These are phyloP conservation scores for Nasonia giraulti DNA, from an alignment of 1,140 invertebrate species.

Conservation along the genomic window DNA sequence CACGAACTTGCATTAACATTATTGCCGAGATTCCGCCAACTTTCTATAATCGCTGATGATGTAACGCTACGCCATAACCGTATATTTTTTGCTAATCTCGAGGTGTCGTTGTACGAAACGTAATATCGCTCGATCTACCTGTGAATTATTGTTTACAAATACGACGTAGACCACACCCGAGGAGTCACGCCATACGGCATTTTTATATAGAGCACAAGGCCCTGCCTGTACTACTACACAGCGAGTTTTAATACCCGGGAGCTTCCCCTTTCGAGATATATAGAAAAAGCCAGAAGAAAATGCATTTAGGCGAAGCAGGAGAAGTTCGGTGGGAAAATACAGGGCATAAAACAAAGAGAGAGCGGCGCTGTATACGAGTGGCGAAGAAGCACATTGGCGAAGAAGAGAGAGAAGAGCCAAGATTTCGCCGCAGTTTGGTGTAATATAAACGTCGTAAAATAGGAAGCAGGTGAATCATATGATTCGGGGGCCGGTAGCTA, in stretches of 20 bases:
- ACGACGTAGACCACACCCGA: background rate
- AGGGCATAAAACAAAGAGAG: slow-evolving; percentile 31
- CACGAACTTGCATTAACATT: slow-evolving; percentile 20
- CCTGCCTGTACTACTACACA: background rate
- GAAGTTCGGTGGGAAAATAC: slow-evolving; percentile 45
- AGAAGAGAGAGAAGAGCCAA: slow-evolving; percentile 59
- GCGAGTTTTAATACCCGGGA: background rate
- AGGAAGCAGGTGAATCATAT: slow-evolving; percentile 75
- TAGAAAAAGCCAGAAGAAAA: slow-evolving; percentile 47
- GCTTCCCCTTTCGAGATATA: background rate
- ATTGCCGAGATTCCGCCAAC: slow-evolving; percentile 20
- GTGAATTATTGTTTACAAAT: slow-evolving; percentile 11
- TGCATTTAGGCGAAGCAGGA: slow-evolving; percentile 51
- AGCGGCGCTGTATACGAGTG: slow-evolving; percentile 2
- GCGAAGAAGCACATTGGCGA: slow-evolving; percentile 56
- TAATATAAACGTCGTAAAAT: slow-evolving; percentile 76
- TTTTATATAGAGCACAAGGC: background rate
- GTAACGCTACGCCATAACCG: background rate
- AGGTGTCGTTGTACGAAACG: no score
- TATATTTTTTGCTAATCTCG: background rate
- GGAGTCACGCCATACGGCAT: slow-evolving; percentile 13
- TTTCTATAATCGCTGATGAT: slow-evolving; percentile 34
- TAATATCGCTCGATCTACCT: background rate
- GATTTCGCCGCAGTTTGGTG: slow-evolving; percentile 65
- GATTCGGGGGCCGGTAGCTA: slow-evolving; percentile 64